Evolutionary conservation across 2,797 vertebrate species (phyloP).

Genomic region (Pipistrellus pipistrellus): DNA sequence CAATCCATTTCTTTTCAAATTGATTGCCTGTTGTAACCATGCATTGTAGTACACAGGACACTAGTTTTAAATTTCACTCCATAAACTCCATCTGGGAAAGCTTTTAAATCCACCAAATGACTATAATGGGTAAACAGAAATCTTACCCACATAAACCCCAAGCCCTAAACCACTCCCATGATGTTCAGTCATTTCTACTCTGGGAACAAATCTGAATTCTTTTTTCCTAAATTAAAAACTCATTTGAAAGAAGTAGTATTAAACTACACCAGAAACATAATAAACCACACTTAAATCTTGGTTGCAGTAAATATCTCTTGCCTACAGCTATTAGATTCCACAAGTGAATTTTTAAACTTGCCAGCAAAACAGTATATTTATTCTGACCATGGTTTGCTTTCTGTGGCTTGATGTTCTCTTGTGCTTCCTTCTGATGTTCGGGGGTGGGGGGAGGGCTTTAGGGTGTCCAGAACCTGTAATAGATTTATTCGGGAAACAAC

Average conservation of each 20-base stretch:
- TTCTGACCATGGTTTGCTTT: conserved; percentile 87
- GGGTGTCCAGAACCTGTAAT: conserved; percentile 81
- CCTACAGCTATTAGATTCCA: conserved; percentile 89
- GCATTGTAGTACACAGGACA: conserved; percentile 85
- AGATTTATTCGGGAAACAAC: conserved; percentile 79
- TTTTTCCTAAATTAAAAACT: conserved; percentile 90
- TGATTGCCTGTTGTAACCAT: conserved; percentile 85
- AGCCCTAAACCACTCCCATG: conserved; percentile 79
- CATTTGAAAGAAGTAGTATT: conserved; percentile 89
- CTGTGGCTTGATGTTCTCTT: conserved; percentile 85
- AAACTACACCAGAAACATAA: conserved; percentile 89
- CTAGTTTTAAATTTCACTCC: conserved; percentile 89
- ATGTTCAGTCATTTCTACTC: conserved; percentile 86
- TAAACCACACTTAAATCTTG: conserved; percentile 87
- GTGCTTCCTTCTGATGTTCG: conserved; percentile 87
- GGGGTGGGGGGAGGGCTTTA: not conserved
- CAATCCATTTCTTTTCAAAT: conserved; percentile 70
- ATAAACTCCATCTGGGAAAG: conserved; percentile 88
- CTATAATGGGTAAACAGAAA: conserved; percentile 79
- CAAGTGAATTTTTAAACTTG: conserved; percentile 87
- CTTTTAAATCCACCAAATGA: conserved; percentile 85
- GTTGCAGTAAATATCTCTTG: conserved; percentile 89
- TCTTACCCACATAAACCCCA: conserved; percentile 83
- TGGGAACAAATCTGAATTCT: conserved; percentile 85
- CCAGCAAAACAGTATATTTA: conserved; percentile 87